Evolutionary conservation across 2,888 invertebrate species (phyloP), one percentile per base, ranked within the genome.

Genomic region (Amphipoea oculea): DNA sequence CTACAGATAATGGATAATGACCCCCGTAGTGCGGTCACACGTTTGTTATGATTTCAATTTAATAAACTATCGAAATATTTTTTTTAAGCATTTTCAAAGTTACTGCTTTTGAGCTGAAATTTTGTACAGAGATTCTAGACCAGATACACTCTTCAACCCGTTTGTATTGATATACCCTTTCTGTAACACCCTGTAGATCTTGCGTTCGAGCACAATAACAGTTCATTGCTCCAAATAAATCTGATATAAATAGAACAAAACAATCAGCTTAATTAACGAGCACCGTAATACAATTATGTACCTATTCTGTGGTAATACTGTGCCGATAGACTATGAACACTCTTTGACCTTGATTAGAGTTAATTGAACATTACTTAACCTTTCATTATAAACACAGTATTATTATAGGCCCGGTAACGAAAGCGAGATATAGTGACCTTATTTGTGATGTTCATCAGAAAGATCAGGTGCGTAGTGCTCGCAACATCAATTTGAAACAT

Each of bases 191-290:
- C n/a, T n/a, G n/a, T n/a, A 7, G 54, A 7, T 7, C 48, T 36
- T 23, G 9, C 51, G 66, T 48, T 54, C 12, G 62, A 68, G 36
- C 14, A 29, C 29, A 63, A 62, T 36, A 48, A 36, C 29, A 57
- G n/a, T 82, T 60, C 23, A 68, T 11, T 23, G 82, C 29, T 48
- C 57, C 20, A 69, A 82, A 48, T 65, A 63, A 57, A 51, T 17
- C 14, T 40, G 40, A 71, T 62, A 71, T 71, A 71, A 36, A 83
- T 66, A 54, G 78, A 83, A n/a, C 78, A 78, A 57, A 54, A 29
- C 67, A 83, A 81, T 78, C 83, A 62, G 17, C 36, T 54, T 57
- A n/a, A 62, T 83, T 48, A 71, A 71, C 17, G 23, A 54, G 51
- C 9, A 51, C 51, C 29, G 45, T 71, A 36, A 36, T 42, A 5